Evolutionary conservation across 1,140 invertebrate species (phyloP), one percentile per base, ranked within the genome.

Genomic region (Nasonia vitripennis): DNA sequence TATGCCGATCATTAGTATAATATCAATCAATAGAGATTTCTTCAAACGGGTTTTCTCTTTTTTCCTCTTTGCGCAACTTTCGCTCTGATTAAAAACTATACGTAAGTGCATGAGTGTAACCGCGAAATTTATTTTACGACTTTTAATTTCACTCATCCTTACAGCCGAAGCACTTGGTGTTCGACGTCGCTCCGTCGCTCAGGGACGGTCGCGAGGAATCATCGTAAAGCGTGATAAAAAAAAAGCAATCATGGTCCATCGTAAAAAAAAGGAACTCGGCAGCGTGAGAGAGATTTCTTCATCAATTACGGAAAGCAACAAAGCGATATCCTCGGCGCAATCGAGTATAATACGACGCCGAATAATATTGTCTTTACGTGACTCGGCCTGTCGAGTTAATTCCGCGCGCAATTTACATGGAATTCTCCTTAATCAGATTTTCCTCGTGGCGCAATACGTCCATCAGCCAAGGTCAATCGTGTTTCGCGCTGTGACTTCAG

Each of bases 381-480:
- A 87, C 85, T 79, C 85, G 62, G 48, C 75, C 55, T 86, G 82
- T 77, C 81, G 79, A 87, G 85, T 87, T 86, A 51, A 71, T 81
- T 23, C 78, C 20, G 12, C 37, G 12, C 37, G 41, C 23, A 48
- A 78, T 78, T 78, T 12, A 78, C 75, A 51, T 78, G 45, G 45
- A 51, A 78, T 78, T 51, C 17, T 51, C 27, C 27, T 78, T 78
- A 78, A 45, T 83, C 45, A 31, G 73, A 67, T 77, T 83, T 67
- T 83, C 7, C 31, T 77, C 48, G 10, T 77, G 45, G 6, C 55
- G 55, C n/a, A 68, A 68, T 67, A 75, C 11, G 45, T 2, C 14
- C 2, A 11, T 34, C 20, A 71, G 45, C 45, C 68, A 51, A 81
- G 79, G 41, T 81, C 41, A 81, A 45, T 80, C 12, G 31, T 70